Evolutionary conservation across 2,888 invertebrate genomes (phyloP).

Genomic region (Cheilosia variabilis): DNA sequence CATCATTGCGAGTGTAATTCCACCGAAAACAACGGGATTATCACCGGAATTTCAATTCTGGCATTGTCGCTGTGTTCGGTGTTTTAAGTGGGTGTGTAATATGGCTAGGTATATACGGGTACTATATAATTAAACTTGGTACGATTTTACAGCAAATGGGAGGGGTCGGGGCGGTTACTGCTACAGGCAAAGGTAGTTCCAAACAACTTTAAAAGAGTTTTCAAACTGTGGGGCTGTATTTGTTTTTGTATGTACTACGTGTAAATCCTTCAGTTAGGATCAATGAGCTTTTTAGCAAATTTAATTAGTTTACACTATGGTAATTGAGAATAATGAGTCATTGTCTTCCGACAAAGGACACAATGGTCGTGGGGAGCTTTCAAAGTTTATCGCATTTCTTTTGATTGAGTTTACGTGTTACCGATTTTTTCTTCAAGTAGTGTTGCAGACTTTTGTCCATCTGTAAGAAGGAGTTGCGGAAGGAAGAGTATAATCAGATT

Average conservation of each 20-base stretch:
- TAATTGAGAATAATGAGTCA: conserved; percentile 71
- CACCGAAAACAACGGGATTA: conserved; percentile 70
- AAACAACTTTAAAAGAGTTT: conserved; percentile 53
- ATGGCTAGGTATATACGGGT: conserved; percentile 21
- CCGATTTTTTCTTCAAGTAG: conserved; percentile 74
- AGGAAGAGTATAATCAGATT: conserved; percentile 26
- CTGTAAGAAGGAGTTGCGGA: conserved; percentile 34
- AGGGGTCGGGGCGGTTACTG: not conserved
- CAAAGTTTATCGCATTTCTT: conserved; percentile 27
- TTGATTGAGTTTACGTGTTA: conserved; percentile 56
- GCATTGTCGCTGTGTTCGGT: conserved; percentile 47
- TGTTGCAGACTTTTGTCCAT: conserved; percentile 71
- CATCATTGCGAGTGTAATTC: conserved; percentile 66
- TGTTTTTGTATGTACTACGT: not conserved
- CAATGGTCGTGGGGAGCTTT: conserved; percentile 15
- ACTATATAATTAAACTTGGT: conserved; percentile 69
- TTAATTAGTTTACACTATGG: conserved; percentile 64
- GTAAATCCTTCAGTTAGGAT: conserved; percentile 25
- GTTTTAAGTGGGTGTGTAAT: conserved; percentile 43
- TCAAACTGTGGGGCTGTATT: not conserved
- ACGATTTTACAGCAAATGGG: conserved; percentile 34
- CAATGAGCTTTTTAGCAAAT: conserved; percentile 52
- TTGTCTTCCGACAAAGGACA: conserved; percentile 15
- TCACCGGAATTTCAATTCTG: conserved; percentile 63
- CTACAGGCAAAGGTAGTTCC: conserved; percentile 17